Evolutionary conservation across 2,888 invertebrate species (phyloP), one percentile per base, ranked within the genome.

Genomic region (Pachydiplax longipennis): DNA sequence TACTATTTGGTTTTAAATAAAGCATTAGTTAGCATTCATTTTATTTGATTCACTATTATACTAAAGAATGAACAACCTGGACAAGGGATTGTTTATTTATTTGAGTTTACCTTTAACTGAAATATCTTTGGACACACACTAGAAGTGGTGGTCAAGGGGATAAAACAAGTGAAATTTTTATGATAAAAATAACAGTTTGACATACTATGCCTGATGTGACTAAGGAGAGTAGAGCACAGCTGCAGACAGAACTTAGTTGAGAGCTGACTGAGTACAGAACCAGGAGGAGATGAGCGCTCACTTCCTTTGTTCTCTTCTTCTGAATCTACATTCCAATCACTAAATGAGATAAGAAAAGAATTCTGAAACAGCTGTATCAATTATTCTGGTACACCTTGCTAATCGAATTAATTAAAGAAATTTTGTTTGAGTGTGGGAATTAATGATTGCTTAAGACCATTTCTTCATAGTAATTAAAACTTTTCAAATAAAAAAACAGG

Each of bases 211-310:
- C 92, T 90, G 25, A 92, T 91, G 80, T 92, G 91, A 18, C 90
- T 90, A 15, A 92, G 91, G 1, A 92, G 91, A 1, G 82, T 91
- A 6, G 91, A 91, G 58, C 92, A 92, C 22, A 92, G 90, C 65
- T 92, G 92, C 31, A 92, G 91, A 90, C 92, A 92, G 91, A 92
- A 92, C 22, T 91, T 65, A 0, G 91, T 91, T 8, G 92, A 92
- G 31, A 92, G 91, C 35, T 91, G 91, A 61, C 91, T 90, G 37
- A 92, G 80, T 31, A 92, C 90, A 40, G 90, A 73, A 12, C 31
- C 73, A 73, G 73, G 58, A 13, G 35, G 37, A 81, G 81, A 37
- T 25, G 22, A 73, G 18, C n/a, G 13, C 25, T 25, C 25, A 2
- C 81, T 6, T 35, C 44, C 22, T n/a, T 40, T 22, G 61, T 37